Evolutionary conservation across 2,888 invertebrate species (phyloP), one percentile per base, ranked within the genome.

Genomic region (Sympetrum striolatum): DNA sequence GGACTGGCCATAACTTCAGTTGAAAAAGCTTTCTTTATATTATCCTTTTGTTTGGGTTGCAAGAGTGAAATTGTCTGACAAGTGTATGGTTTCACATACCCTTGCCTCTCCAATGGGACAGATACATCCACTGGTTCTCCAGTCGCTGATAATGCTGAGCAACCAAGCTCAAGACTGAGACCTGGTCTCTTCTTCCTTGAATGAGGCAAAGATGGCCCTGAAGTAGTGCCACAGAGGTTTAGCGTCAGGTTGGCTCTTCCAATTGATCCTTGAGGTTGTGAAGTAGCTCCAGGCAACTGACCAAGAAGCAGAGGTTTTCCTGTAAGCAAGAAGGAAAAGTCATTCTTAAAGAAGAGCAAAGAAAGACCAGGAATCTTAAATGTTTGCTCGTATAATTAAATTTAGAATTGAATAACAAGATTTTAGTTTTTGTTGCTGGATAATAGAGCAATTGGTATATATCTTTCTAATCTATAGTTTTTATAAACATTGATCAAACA

Each of bases 51-150:
- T 4, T 25, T 79, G 2, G 3, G 31, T 15, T 1, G 31, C 3
- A 31, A 8, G 31, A 18, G 31, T 31, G 14, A 25, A 25, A 31
- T 25, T 31, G 25, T 79, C 31, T 31, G 31, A 79, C 18, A 53
- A 53, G 4, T 22, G 8, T 2, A 90, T 79, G 5, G n/a, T 90
- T 91, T 94, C 96, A 94, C 94, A 73, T 73, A 98, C 98, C 97
- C 97, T 95, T 98, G 98, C 93, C 97, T 96, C 93, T 98, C 97
- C 92, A 98, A 95, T 92, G 98, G 97, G 92, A 98, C 95, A 92
- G 96, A 95, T 10, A 96, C 96, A 93, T 98, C 98, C 92, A 98
- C 96, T 91, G 96, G 95, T 93, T 97, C 97, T 91, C 96, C 96
- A 6, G 92, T 91, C 90, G 96, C 96, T 91, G 96, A 96, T 79